Evolutionary conservation across 2,888 invertebrate species (phyloP).

Genomic region (Anoncus sp.): DNA sequence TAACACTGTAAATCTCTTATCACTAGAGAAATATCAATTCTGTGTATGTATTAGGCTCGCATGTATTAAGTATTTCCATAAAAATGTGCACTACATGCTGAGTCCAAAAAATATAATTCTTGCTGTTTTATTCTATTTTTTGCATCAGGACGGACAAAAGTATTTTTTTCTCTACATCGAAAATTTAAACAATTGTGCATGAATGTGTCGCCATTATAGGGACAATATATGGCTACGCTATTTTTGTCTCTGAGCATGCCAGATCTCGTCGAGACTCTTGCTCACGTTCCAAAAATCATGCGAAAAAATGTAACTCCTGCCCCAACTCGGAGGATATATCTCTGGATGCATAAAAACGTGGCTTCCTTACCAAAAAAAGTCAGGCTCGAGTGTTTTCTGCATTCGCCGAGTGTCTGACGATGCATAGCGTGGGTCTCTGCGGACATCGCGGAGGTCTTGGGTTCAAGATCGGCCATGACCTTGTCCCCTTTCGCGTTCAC

Average conservation of each 20-base stretch:
- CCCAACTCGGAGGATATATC: background rate
- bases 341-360: slow-evolving; percentile 4
- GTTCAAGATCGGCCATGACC: slow-evolving; percentile 58
- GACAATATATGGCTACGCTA: background rate
- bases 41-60: too few relatives aligned
- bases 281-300: background rate
- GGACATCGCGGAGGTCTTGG: slow-evolving; percentile 45
- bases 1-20: too few relatives aligned
- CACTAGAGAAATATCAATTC: too few relatives aligned
- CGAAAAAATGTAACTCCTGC: background rate
- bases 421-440: slow-evolving; percentile 41
- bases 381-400: slow-evolving; percentile 26
- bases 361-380: slow-evolving; percentile 42
- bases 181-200: background rate
- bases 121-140: too few relatives aligned
- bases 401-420: slow-evolving; percentile 32
- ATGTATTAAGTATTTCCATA: too few relatives aligned
- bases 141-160: too few relatives aligned
- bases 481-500: slow-evolving; percentile 47
- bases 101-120: too few relatives aligned
- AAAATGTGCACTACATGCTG: too few relatives aligned
- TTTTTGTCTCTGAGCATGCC: background rate
- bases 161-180: too few relatives aligned
- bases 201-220: background rate
- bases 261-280: background rate